Evolutionary conservation across 2,797 vertebrate species (phyloP).

Genomic region (Cyprinodon diabolis): DNA sequence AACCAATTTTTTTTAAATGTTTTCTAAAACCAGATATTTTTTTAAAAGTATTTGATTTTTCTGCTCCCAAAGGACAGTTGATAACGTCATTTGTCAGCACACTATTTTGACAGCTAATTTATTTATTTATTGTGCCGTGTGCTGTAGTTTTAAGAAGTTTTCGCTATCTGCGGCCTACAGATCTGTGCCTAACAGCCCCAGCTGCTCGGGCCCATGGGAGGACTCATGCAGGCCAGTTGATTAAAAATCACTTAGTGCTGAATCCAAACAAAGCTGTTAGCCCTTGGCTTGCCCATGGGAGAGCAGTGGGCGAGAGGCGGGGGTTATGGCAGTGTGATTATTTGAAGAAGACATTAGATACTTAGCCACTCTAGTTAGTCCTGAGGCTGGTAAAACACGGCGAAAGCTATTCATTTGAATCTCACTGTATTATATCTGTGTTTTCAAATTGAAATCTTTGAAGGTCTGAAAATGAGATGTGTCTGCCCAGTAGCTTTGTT

Average conservation of each 20-base stretch:
- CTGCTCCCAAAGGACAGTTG: neutral
- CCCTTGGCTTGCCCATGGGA: slow-evolving; percentile 77
- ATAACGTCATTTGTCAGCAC: neutral
- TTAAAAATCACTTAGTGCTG: slow-evolving; percentile 85
- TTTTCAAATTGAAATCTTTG: slow-evolving; percentile 4
- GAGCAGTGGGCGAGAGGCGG: slow-evolving; percentile 17
- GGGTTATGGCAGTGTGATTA: slow-evolving; percentile 1
- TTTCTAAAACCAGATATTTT: too few relatives aligned
- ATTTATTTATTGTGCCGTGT: neutral
- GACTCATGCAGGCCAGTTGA: slow-evolving; percentile 81
- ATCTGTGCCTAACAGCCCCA: slow-evolving; percentile 51
- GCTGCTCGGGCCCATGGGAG: slow-evolving; percentile 70
- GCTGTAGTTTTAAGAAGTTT: neutral
- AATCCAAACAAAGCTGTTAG: slow-evolving; percentile 83
- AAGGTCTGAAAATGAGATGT: slow-evolving; percentile 4
- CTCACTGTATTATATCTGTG: neutral
- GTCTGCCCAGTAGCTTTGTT: neutral
- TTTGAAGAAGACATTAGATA: slow-evolving; percentile 68
- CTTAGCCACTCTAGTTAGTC: slow-evolving; percentile 42
- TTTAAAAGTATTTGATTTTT: too few relatives aligned
- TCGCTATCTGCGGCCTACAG: neutral
- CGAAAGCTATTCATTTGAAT: neutral
- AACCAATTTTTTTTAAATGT: too few relatives aligned
- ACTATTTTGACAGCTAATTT: neutral
- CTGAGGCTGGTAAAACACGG: slow-evolving; percentile 26